phyloP scores from a whole-genome alignment of 2,888 invertebrate species.

The Cephus pulcher region DNA sequence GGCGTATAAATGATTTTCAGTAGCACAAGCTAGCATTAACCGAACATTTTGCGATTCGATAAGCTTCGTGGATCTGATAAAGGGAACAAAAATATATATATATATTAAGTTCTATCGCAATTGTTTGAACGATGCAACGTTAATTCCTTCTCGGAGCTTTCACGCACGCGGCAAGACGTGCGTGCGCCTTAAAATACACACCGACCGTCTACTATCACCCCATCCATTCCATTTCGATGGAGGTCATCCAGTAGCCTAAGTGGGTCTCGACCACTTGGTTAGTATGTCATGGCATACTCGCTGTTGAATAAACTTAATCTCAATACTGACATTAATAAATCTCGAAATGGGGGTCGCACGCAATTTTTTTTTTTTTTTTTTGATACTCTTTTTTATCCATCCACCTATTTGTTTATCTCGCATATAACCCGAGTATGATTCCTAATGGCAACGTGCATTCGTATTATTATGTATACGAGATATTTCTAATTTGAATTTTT shows the following conservation, averaged over 20 bases:
- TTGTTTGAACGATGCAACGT: background rate
- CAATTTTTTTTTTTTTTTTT: conserved; percentile 20
- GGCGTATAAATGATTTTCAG: background rate
- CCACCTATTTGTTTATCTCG: background rate
- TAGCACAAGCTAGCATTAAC: background rate
- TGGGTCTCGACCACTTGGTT: conserved; percentile 69
- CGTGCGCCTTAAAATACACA: conserved; percentile 41
- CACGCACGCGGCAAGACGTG: conserved; percentile 16
- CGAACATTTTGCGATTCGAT: background rate
- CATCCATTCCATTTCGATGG: conserved; percentile 63
- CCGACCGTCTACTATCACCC: conserved; percentile 56
- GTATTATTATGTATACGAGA: background rate
- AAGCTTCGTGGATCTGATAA: background rate
- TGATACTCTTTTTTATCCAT: conserved; percentile 12
- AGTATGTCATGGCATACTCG: conserved; percentile 65
- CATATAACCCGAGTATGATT: background rate
- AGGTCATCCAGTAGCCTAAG: conserved; percentile 65
- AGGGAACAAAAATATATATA: background rate
- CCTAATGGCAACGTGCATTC: background rate
- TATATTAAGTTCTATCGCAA: background rate
- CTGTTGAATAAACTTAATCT: conserved; percentile 59
- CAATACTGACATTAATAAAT: conserved; percentile 54
- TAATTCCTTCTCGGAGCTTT: background rate
- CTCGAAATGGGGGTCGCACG: conserved; percentile 12
- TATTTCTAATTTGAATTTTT: background rate